These are phyloP conservation scores for Enteromius trimaculatus DNA, from an alignment of 2,797 vertebrate species.

Conservation along the genomic window DNA sequence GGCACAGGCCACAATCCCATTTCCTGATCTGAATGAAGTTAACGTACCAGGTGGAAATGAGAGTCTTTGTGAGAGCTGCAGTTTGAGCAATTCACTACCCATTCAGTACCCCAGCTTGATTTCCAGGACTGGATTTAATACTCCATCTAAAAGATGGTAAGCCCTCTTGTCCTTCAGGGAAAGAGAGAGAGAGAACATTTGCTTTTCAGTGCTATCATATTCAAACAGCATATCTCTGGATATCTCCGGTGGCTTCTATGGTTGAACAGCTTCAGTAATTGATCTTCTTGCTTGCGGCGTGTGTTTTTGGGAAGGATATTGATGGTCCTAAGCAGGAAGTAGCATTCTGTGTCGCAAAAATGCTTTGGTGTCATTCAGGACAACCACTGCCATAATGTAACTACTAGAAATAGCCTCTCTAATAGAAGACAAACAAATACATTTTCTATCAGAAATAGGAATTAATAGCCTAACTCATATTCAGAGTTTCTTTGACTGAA, in stretches of 20 bases:
- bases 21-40: slow-evolving; percentile 27
- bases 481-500: neutral
- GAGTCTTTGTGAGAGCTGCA: slow-evolving; percentile 22
- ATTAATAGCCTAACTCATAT: neutral
- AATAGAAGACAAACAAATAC: neutral
- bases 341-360: slow-evolving; percentile 10
- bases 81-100: slow-evolving; percentile 9
- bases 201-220: slow-evolving; percentile 21
- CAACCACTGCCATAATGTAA: neutral
- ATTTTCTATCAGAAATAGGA: neutral
- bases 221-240: slow-evolving; percentile 4
- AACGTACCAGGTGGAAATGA: slow-evolving; percentile 10
- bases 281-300: neutral
- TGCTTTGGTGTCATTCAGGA: slow-evolving; percentile 8
- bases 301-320: slow-evolving; percentile 2
- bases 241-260: neutral
- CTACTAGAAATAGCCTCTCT: neutral
- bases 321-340: slow-evolving; percentile 1
- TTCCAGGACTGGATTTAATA: slow-evolving; percentile 31
- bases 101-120: neutral
- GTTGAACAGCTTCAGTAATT: slow-evolving; percentile 28
- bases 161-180: slow-evolving; percentile 24
- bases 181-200: slow-evolving; percentile 3
- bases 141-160: slow-evolving; percentile 18
- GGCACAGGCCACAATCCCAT: neutral